phyloP scores from a whole-genome alignment of 2,113 vertebrate genomes.

The Mola mola region DNA sequence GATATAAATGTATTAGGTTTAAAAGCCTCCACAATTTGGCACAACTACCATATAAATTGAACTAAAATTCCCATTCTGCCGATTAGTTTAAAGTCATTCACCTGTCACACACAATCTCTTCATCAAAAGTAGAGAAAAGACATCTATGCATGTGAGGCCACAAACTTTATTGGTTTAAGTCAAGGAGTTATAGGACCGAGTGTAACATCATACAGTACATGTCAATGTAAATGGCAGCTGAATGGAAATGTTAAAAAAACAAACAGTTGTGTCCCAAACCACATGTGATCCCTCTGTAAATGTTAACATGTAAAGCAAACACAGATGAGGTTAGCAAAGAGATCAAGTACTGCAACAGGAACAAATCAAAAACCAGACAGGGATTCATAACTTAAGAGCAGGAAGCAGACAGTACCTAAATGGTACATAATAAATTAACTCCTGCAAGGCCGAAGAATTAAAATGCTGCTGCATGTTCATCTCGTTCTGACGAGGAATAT shows the following conservation, averaged over 20 bases:
- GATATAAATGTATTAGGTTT: too few relatives aligned
- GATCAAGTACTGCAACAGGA: conserved; percentile 16
- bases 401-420: conserved; percentile 1
- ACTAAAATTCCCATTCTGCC: too few relatives aligned
- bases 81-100: too few relatives aligned
- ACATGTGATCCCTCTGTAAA: conserved; percentile 24
- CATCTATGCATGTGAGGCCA: too few relatives aligned
- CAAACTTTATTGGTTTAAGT: conserved; percentile 57
- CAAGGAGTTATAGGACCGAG: conserved; percentile 38
- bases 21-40: too few relatives aligned
- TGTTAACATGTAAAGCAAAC: conserved; percentile 31
- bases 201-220: conserved; percentile 49
- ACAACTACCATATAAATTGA: too few relatives aligned
- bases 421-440: too few relatives aligned
- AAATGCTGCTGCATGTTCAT: too few relatives aligned
- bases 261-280: conserved; percentile 49
- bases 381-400: background rate
- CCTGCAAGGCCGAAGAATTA: too few relatives aligned
- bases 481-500: conserved; percentile 33
- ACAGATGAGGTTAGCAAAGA: conserved; percentile 38
- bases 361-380: conserved; percentile 5
- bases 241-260: conserved; percentile 46
- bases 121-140: too few relatives aligned
- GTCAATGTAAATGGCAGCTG: conserved; percentile 57
- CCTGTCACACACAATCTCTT: too few relatives aligned